These are phyloP conservation scores for Grantiella picta DNA, from an alignment of 2,113 vertebrate species.

Conservation along the genomic window DNA sequence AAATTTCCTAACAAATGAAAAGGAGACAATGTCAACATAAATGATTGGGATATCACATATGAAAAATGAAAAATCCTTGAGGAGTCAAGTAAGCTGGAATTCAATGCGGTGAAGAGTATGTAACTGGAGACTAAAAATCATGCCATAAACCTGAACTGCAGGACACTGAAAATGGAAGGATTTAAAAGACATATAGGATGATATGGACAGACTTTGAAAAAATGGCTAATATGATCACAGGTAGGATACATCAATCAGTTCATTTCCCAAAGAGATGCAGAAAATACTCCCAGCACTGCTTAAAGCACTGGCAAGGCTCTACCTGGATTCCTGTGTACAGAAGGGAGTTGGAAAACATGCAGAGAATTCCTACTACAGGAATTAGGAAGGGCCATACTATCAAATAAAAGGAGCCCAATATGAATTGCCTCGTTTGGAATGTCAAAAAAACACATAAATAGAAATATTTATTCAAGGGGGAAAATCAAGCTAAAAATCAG, in stretches of 20 bases:
- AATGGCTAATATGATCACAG: background rate
- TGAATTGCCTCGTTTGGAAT: background rate
- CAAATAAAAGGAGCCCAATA: background rate
- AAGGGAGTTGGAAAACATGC: background rate
- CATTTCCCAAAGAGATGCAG: background rate
- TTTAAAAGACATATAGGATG: background rate
- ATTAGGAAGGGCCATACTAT: background rate
- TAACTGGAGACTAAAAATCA: background rate
- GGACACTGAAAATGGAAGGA: background rate
- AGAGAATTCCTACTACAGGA: background rate
- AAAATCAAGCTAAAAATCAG: background rate
- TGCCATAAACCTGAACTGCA: background rate
- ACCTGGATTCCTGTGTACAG: background rate
- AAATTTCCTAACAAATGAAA: background rate
- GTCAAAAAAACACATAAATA: background rate
- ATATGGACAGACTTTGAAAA: background rate
- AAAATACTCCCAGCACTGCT: background rate
- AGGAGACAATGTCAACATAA: background rate
- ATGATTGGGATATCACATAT: background rate
- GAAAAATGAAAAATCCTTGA: background rate
- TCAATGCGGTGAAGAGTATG: background rate
- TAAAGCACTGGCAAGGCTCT: background rate
- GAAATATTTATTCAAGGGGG: background rate
- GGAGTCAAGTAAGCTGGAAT: background rate
- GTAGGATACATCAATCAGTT: background rate